phyloP scores from a whole-genome alignment of 2,797 vertebrate genomes.

The Paramormyrops hopkinsi region DNA sequence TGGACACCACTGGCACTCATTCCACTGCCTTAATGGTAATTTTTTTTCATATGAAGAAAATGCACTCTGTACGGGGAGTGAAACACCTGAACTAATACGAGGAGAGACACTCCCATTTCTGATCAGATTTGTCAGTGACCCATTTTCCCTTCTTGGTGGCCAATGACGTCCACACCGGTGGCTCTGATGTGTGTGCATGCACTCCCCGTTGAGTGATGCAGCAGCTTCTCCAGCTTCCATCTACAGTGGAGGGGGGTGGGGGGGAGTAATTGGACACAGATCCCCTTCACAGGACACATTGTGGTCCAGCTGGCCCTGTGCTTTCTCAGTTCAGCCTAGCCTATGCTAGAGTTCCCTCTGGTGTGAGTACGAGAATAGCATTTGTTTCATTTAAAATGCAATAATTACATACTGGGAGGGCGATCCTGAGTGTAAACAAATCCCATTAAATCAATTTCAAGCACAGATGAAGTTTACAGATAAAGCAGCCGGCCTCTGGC shows the following conservation, averaged over 20 bases:
- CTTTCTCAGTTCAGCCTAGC: neutral
- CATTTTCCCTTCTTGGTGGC: neutral
- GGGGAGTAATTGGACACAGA: neutral
- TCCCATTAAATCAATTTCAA: conserved; percentile 17
- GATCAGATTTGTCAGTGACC: neutral
- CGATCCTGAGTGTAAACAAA: conserved; percentile 18
- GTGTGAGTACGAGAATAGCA: neutral
- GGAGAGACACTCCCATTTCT: neutral
- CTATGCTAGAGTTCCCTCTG: neutral
- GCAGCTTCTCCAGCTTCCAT: neutral
- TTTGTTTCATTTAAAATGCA: conserved; percentile 11
- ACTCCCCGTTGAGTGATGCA: neutral
- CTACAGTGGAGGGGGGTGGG: neutral
- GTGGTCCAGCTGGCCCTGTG: neutral
- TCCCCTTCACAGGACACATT: neutral
- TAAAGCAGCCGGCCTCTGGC: conserved; percentile 6
- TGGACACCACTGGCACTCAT: neutral
- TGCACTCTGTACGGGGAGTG: neutral
- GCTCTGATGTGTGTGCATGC: neutral
- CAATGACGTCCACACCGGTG: neutral
- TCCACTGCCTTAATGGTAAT: neutral
- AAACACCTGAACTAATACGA: neutral
- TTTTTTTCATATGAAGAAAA: neutral
- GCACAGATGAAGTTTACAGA: conserved; percentile 6
- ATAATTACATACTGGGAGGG: conserved; percentile 4